Evolutionary conservation across 92 coral and sea anemone genomes (phyloP), one percentile per base, ranked within the genome.

Genomic region (Montipora capitata): DNA sequence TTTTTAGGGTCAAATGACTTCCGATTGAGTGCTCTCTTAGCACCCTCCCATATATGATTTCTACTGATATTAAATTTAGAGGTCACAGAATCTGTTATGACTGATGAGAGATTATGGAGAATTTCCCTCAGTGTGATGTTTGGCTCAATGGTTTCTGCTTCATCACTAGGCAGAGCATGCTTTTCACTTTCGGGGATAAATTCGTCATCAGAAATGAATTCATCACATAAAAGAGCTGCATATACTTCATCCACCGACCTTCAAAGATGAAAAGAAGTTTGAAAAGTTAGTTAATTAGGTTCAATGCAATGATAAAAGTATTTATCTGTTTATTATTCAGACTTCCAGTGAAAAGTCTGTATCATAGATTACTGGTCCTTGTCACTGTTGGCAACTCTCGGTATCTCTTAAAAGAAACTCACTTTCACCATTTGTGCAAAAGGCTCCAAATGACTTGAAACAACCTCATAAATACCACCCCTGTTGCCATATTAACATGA

Each of bases 41-140:
- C 81, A 75, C 83, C 90, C 73, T 85, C 76, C 70, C 84, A 85
- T 41, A 85, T 48, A 18, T 85, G 90, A 77, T 85, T 85, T 75
- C 90, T 75, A 80, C 90, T 85, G 7, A 85, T 75, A 68, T 76
- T 85, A 65, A 85, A 85, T 68, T 83, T 83, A 7, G 58, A 83
- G 43, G 75, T 77, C n/a, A 17, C 63, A n/a, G 80, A 43, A 75
- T 64, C 69, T 75, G 68, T 75, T 54, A 65, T 63, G 65, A 71
- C 45, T 48, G 72, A 69, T 18, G 90, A 75, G 59, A 85, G 78
- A 62, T 77, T 68, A 27, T 27, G 35, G 49, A 85, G 76, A 64
- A 85, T 77, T 57, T 59, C 90, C 44, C 75, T 85, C n/a, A n/a
- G n/a, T n/a, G n/a, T n/a, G n/a, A n/a, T n/a, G n/a, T n/a, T n/a